phyloP scores from a whole-genome alignment of 2,888 invertebrate genomes.

The Volucella zonaria region DNA sequence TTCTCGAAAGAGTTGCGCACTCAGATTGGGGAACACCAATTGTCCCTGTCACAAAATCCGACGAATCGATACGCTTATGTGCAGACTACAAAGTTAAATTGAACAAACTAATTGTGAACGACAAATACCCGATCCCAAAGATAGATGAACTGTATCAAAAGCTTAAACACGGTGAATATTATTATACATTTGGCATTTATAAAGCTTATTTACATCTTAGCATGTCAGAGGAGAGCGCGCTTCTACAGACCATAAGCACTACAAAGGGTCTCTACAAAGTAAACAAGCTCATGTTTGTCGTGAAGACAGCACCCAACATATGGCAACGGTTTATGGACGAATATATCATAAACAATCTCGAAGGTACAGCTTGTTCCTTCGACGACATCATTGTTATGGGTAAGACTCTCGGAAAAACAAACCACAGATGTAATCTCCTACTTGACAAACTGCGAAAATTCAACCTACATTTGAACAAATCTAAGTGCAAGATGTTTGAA shows the following conservation, averaged over 20 bases:
- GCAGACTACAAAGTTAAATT: slow-evolving; percentile 43
- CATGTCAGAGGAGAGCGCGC: not conserved
- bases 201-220: slow-evolving; percentile 28
- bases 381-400: not conserved
- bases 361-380: too few relatives aligned
- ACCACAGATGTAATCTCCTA: slow-evolving; percentile 2
- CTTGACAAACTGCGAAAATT: slow-evolving; percentile 2
- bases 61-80: slow-evolving; percentile 15
- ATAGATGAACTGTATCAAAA: slow-evolving; percentile 2
- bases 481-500: slow-evolving; percentile 18
- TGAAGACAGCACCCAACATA: slow-evolving; percentile 11
- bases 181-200: slow-evolving; percentile 13
- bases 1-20: slow-evolving; percentile 3
- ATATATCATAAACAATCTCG: too few relatives aligned
- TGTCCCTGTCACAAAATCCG: slow-evolving; percentile 11
- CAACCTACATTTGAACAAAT: slow-evolving; percentile 17
- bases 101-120: slow-evolving; percentile 33
- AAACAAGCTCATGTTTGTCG: slow-evolving; percentile 24
- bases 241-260: slow-evolving; percentile 12
- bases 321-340: slow-evolving; percentile 22
- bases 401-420: not conserved
- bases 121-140: slow-evolving; percentile 28
- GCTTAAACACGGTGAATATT: slow-evolving; percentile 15
- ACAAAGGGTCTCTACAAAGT: slow-evolving; percentile 11
- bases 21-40: slow-evolving; percentile 43